Conservation (phyloP, 2,888 invertebrate genomes). For the Trichogramma dendrolimi region DNA sequence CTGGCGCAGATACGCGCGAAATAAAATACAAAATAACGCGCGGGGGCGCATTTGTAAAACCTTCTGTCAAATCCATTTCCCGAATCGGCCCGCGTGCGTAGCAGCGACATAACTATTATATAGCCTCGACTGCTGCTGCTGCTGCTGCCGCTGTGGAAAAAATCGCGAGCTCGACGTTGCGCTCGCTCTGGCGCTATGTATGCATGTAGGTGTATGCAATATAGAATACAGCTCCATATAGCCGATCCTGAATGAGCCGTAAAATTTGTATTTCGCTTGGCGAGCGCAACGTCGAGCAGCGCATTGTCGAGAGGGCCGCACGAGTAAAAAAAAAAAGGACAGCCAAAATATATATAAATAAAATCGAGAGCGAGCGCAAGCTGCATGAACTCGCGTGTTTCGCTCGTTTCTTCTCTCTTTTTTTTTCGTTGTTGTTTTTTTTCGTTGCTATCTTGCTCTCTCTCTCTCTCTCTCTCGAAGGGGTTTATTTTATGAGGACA, state of each 20-base stretch:
- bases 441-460: too few relatives aligned
- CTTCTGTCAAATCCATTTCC: slow-evolving; percentile 48
- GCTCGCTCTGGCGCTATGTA: slow-evolving; percentile 27
- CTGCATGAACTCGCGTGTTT: slow-evolving; percentile 14
- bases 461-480: too few relatives aligned
- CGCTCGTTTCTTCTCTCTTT: neutral
- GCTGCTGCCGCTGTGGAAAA: too few relatives aligned
- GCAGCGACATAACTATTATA: too few relatives aligned
- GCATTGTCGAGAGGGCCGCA: neutral
- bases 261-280: slow-evolving; percentile 19
- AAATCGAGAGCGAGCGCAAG: neutral
- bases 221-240: too few relatives aligned
- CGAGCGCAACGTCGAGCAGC: too few relatives aligned
- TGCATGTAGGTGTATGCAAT: too few relatives aligned
- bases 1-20: slow-evolving; percentile 35
- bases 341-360: neutral
- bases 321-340: neutral
- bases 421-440: neutral
- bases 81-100: slow-evolving; percentile 16
- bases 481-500: neutral
- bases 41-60: slow-evolving; percentile 43
- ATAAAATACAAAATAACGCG: slow-evolving; percentile 46
- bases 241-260: slow-evolving; percentile 22
- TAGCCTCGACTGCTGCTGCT: too few relatives aligned
- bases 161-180: slow-evolving; percentile 19